phyloP scores from a whole-genome alignment of 2,797 vertebrate genomes.

The Fratercula arctica region DNA sequence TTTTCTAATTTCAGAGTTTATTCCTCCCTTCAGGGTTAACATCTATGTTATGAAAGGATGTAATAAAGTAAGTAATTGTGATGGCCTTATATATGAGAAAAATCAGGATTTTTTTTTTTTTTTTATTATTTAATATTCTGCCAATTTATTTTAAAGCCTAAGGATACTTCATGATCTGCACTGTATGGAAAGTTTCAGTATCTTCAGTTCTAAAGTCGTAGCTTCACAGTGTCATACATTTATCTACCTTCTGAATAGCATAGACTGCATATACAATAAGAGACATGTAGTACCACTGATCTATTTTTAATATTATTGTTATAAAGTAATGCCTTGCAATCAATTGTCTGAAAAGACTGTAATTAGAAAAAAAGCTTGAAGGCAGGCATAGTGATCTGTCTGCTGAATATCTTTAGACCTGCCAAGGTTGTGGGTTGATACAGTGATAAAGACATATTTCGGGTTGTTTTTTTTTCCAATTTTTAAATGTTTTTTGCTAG shows the following conservation, averaged over 20 bases:
- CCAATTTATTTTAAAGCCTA: background rate
- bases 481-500: background rate
- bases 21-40: background rate
- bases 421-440: background rate
- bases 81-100: background rate
- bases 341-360: background rate
- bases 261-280: background rate
- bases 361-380: background rate
- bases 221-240: background rate
- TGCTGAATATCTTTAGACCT: background rate
- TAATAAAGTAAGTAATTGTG: background rate
- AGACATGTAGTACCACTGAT: background rate
- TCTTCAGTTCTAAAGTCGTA: background rate
- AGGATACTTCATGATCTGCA: background rate
- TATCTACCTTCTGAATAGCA: background rate
- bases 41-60: background rate
- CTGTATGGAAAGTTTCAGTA: background rate
- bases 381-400: background rate
- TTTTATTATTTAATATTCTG: background rate
- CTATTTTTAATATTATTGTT: background rate
- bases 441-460: background rate
- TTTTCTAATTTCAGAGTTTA: background rate
- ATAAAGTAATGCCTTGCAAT: background rate
- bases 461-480: background rate
- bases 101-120: background rate